Conservation (phyloP, 2,113 vertebrate species). For the Gadus chalcogrammus region DNA sequence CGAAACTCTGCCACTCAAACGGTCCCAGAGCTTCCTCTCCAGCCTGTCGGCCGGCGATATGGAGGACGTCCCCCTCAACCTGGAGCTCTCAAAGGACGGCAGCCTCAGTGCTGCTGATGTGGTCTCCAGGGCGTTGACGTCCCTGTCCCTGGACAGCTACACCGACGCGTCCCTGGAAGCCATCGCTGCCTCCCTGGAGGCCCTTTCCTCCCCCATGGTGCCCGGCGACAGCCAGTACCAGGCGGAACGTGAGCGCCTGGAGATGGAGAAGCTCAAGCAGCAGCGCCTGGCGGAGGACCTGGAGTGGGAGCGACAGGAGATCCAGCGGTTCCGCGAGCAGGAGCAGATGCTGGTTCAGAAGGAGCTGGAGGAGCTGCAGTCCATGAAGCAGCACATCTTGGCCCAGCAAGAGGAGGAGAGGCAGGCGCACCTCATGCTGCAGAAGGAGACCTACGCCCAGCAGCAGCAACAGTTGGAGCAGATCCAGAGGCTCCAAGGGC, state of each 20-base stretch:
- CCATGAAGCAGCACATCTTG: conserved; percentile 95
- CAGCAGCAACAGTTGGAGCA: conserved; percentile 95
- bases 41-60: conserved; percentile 75
- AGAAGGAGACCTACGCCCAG: conserved; percentile 93
- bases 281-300: conserved; percentile 94
- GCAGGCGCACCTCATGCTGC: conserved; percentile 96
- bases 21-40: conserved; percentile 87
- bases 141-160: conserved; percentile 82
- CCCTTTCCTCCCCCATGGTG: conserved; percentile 80
- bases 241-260: conserved; percentile 88
- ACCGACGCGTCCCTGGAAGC: conserved; percentile 83
- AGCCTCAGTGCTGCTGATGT: conserved; percentile 55
- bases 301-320: conserved; percentile 97
- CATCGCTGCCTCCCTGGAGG: conserved; percentile 81
- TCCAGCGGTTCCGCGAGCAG: conserved; percentile 95
- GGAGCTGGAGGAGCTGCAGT: conserved; percentile 93
- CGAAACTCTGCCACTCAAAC: conserved; percentile 83
- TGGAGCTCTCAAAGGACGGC: conserved; percentile 76
- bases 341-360: conserved; percentile 95
- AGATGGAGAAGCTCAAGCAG: conserved; percentile 96
- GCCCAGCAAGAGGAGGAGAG: conserved; percentile 94
- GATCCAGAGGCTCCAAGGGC: conserved; percentile 95
- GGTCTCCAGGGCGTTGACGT: conserved; percentile 70
- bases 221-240: conserved; percentile 89
- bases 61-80: conserved; percentile 65